These are phyloP conservation scores for Spodoptera litura DNA, from an alignment of 1,140 invertebrate species.

Conservation along the genomic window DNA sequence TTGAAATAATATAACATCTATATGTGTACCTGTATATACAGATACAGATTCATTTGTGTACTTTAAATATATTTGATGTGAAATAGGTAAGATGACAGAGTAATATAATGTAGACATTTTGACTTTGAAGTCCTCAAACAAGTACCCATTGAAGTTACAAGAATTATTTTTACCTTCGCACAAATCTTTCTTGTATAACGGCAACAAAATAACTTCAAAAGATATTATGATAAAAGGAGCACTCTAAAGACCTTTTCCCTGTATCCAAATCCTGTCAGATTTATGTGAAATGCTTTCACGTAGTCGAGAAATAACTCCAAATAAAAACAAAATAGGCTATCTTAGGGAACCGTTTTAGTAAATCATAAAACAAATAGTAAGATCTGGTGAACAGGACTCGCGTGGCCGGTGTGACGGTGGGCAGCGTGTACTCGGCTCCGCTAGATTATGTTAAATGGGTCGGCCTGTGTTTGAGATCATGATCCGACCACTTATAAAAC, in stretches of 20 bases:
- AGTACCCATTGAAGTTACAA: conserved; percentile 4
- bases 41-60: not conserved
- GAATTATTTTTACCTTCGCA: not conserved
- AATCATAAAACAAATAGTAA: conserved; percentile 52
- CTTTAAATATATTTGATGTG: not conserved
- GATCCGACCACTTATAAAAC: conserved; percentile 71
- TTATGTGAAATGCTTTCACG: conserved; percentile 29
- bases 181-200: not conserved
- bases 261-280: conserved; percentile 23
- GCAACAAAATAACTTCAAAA: conserved; percentile 5
- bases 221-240: conserved; percentile 11
- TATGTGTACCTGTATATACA: not conserved
- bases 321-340: conserved; percentile 39
- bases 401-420: too few relatives aligned
- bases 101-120: not conserved
- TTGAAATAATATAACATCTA: conserved; percentile 27
- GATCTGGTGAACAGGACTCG: conserved; percentile 45
- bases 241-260: conserved; percentile 20
- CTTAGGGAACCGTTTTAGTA: not conserved
- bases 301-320: conserved; percentile 20
- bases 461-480: conserved; percentile 63
- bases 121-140: conserved; percentile 2
- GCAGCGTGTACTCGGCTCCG: conserved; percentile 46
- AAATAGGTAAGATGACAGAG: conserved; percentile 18
- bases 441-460: conserved; percentile 76